These are phyloP conservation scores for Argyresthia goedartella DNA, from an alignment of 2,888 invertebrate species.

Conservation along the genomic window DNA sequence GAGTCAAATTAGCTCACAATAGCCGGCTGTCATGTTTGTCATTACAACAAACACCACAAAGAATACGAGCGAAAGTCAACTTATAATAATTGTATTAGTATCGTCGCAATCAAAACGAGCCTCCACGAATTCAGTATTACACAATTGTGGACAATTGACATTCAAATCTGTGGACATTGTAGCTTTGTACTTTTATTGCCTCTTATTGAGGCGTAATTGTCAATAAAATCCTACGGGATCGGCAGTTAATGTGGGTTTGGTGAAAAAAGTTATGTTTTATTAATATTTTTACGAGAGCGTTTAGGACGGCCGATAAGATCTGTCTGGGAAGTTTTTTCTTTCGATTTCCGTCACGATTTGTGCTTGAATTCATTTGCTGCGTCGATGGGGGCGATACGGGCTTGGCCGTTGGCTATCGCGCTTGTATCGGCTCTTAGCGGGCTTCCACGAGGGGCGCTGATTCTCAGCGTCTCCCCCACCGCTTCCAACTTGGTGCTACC, in stretches of 20 bases:
- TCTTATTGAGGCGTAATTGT: constrained; percentile 69
- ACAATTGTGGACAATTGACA: constrained; percentile 70
- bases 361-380: constrained; percentile 55
- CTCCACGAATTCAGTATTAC: constrained; percentile 65
- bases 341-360: constrained; percentile 71
- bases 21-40: constrained; percentile 49
- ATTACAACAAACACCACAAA: constrained; percentile 54
- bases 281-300: constrained; percentile 71
- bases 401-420: constrained; percentile 56
- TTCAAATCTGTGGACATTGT: constrained; percentile 68
- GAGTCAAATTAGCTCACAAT: constrained; percentile 50
- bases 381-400: constrained; percentile 68
- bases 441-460: constrained; percentile 50
- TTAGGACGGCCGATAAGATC: constrained; percentile 65
- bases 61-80: constrained; percentile 51
- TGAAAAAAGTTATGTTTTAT: constrained; percentile 71
- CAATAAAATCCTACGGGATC: constrained; percentile 70
- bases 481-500: constrained; percentile 38
- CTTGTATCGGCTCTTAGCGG: constrained; percentile 59
- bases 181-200: constrained; percentile 68
- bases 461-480: not conserved
- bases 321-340: constrained; percentile 68
- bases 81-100: constrained; percentile 58
- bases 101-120: constrained; percentile 61
- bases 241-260: constrained; percentile 70